Evolutionary conservation across 2,797 vertebrate genomes (phyloP), one percentile per base, ranked within the genome.

Genomic region (Acipenser oxyrinchus): DNA sequence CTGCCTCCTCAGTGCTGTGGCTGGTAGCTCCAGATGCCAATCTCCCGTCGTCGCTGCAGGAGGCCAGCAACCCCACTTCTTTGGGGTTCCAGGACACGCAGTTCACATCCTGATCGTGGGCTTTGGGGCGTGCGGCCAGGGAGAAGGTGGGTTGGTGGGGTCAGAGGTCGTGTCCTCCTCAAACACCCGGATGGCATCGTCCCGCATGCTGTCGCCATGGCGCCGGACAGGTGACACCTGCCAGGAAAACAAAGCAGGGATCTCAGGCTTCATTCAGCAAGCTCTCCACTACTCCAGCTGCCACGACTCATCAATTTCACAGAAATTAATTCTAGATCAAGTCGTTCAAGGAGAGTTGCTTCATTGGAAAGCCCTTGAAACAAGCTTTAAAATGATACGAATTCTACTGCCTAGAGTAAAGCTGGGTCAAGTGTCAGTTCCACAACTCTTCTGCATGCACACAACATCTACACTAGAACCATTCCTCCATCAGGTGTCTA

Each of bases 71-170:
- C 0, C 94, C 93, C 0, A 72, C 77, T 74, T 94, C 87, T 71
- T 91, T 92, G 0, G 96, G 95, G 76, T 93, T 88, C 96, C 96
- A 98, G 51, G 92, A 78, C 7, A 97, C 93, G 11, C 95, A 95
- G 82, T 98, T 98, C 64, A 96, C 92, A 0, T 98, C 96, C 76
- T 98, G 95, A 11, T 63, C 76, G 73, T 98, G 96, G 2, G 95
- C 95, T 68, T 82, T 90, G 57, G 83, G 69, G 10, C 55, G 10
- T 94, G 91, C 91, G 0, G 78, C 84, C 67, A 97, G 70, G 2
- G 83, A 80, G 74, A 94, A 98, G 51, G 88, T 80, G 0, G 92
- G 92, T 76, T 94, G 87, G 2, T 84, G 86, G 0, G 85, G 53
- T 88, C 78, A 0, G 86, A 72, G 1, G 79, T 11, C 0, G 72